Evolutionary conservation across 2,113 vertebrate genomes (phyloP).

Genomic region (Oncorhynchus tshawytscha): DNA sequence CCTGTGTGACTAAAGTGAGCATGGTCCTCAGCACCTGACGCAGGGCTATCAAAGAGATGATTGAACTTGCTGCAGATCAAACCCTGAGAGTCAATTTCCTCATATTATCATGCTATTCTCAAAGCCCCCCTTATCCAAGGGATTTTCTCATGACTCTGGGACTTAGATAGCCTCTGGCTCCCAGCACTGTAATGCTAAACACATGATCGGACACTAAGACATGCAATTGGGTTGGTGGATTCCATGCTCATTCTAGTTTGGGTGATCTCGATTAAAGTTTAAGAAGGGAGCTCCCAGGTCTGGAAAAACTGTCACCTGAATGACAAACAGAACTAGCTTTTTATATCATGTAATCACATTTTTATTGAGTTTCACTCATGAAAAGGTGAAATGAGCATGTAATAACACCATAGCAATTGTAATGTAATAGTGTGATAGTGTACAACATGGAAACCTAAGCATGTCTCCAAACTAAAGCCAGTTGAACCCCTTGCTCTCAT

Average conservation of each 20-base stretch:
- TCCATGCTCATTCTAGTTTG: conserved; percentile 59
- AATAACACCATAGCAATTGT: too few species aligned
- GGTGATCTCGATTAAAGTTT: conserved; percentile 37
- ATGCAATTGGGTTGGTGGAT: conserved; percentile 55
- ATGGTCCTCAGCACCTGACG: conserved; percentile 56
- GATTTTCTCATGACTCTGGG: conserved; percentile 71
- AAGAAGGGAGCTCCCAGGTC: neutral
- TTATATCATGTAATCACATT: too few species aligned
- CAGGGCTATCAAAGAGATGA: conserved; percentile 54
- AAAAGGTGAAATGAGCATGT: too few species aligned
- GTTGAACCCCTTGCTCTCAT: neutral
- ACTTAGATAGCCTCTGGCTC: conserved; percentile 59
- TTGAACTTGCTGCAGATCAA: conserved; percentile 65
- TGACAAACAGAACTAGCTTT: neutral
- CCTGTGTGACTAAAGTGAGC: conserved; percentile 60
- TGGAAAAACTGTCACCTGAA: neutral
- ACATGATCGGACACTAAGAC: conserved; percentile 71
- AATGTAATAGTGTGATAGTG: too few species aligned
- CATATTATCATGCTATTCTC: conserved; percentile 55
- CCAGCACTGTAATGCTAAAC: conserved; percentile 72
- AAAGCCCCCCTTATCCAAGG: conserved; percentile 56
- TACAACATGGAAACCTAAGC: neutral
- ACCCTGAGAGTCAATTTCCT: conserved; percentile 60
- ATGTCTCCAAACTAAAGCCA: neutral
- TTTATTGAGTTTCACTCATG: too few species aligned